Percentiles rank a stretch among this genome's conserved stretches.
These are phyloP conservation scores for Embiotoca jacksoni DNA, from an alignment of 2,113 vertebrate species.

Conservation along the genomic window DNA sequence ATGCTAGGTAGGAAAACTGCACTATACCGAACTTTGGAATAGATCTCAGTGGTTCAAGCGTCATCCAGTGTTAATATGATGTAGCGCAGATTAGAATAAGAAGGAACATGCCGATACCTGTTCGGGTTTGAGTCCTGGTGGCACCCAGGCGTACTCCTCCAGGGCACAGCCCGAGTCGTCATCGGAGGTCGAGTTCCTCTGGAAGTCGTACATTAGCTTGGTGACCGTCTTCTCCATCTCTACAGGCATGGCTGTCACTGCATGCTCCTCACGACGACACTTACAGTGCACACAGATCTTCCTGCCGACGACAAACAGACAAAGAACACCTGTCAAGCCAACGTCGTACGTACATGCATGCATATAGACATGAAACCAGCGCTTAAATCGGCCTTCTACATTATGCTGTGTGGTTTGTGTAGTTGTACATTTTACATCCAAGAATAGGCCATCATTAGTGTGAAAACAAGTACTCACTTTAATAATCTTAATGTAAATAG, in stretches of 20 bases:
- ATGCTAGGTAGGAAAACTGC: neutral
- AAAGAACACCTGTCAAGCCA: constrained; percentile 5
- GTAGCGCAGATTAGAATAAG: neutral
- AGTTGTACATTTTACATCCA: constrained; percentile 1
- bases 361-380: constrained; percentile 1
- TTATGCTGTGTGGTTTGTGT: constrained; percentile 1
- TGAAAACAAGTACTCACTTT: constrained; percentile 22
- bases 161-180: constrained; percentile 97
- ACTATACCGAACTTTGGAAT: neutral
- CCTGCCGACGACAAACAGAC: constrained; percentile 77
- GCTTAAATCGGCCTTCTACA: neutral
- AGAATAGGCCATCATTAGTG: constrained; percentile 9
- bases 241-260: constrained; percentile 94
- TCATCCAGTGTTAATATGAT: neutral
- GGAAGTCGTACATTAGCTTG: constrained; percentile 99
- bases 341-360: neutral
- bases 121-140: constrained; percentile 96
- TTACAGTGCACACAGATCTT: constrained; percentile 99
- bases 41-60: neutral
- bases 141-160: constrained; percentile 98
- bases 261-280: constrained; percentile 97
- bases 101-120: constrained; percentile 86
- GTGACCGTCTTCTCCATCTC: constrained; percentile 99
- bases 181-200: constrained; percentile 97
- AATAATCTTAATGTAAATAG: constrained; percentile 38